Evolutionary conservation across 2,797 vertebrate species (phyloP).

Genomic region (Poecilia picta): DNA sequence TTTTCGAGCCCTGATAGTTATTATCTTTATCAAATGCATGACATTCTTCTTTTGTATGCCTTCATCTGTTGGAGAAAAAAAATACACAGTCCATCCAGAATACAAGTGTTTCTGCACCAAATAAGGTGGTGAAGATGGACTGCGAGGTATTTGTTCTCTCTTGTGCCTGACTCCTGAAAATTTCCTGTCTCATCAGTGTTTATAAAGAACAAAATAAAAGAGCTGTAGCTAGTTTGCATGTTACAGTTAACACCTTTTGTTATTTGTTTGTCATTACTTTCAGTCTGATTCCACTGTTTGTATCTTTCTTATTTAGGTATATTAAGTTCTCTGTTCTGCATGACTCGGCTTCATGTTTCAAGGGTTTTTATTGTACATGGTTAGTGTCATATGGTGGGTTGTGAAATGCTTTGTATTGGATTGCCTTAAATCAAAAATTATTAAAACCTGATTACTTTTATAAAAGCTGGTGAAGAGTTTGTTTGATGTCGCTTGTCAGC

Average conservation of each 20-base stretch:
- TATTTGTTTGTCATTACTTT: conserved; percentile 28
- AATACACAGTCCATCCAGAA: conserved; percentile 53
- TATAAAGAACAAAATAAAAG: conserved; percentile 41
- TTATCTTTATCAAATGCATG: conserved; percentile 60
- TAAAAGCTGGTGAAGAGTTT: conserved; percentile 52
- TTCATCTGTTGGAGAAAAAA: conserved; percentile 39
- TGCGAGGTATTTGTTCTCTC: conserved; percentile 71
- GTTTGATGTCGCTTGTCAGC: conserved; percentile 18
- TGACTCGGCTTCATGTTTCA: conserved; percentile 71
- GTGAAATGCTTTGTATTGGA: conserved; percentile 89
- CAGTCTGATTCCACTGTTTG: conserved; percentile 41
- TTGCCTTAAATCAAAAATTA: conserved; percentile 86
- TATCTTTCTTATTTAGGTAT: conserved; percentile 61
- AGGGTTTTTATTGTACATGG: conserved; percentile 82
- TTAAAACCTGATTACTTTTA: conserved; percentile 83
- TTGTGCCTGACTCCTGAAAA: conserved; percentile 69
- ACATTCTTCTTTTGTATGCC: conserved; percentile 31
- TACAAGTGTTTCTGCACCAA: conserved; percentile 76
- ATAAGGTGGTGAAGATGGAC: conserved; percentile 68
- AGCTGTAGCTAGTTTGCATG: conserved; percentile 77
- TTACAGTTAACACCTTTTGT: conserved; percentile 63
- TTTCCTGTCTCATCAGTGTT: conserved; percentile 57
- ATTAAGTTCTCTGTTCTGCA: conserved; percentile 73
- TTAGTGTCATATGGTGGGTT: conserved; percentile 84
- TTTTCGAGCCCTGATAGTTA: conserved; percentile 29